Base-by-base conservation (phyloP, 2,113 vertebrate species). In the Danionella cerebrum region DNA sequence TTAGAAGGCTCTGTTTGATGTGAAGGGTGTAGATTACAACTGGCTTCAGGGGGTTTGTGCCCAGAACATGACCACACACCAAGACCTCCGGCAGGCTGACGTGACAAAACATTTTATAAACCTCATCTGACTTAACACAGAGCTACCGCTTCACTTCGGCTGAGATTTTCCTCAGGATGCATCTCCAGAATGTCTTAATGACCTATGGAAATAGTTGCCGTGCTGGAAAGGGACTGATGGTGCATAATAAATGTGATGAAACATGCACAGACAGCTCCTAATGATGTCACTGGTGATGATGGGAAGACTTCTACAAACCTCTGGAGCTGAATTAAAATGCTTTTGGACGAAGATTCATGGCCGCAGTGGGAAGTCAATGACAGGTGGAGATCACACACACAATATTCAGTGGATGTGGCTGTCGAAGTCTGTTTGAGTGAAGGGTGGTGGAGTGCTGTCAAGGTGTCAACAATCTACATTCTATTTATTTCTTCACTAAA, bases 181-280 rank as follows among this genome's bases (percentile, higher is more conserved):
- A 18, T 44, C 10, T 36, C 39, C 14, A 13, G 25, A 62, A 64
- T 5, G 29, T 19, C 29, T 48, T 22, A 64, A 64, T 48, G 18
- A 36, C 13, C 44, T 19, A 36, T 4, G 48, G 19, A 64, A 50
- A 64, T 24, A 64, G 48, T 64, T 64, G 48, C 6, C 21, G 2
- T 4, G 8, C 44, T 64, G 31, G 42, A 63, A 7, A 3, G 31
- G 29, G 42, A 36, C 12, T 14, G 59, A 22, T 3, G 5, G 29
- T 35, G 60, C 60, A 47, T 33, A 64, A 48, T 64, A 64, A 36
- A 64, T 14, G 42, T 63, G 59, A 48, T 22, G 42, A 48, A 63
- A 48, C 3, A 5, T 36, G 59, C n/a, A 27, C 59, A 48, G 59
- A 35, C 60, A 64, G 60, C 57, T 31, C 21, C 57, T 60, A 60